A percentile compares a stretch with the other conserved stretches of the same genome.
These are phyloP conservation scores for Brachionus paranguensis DNA, from an alignment of 1,140 invertebrate genomes.

Conservation along the genomic window DNA sequence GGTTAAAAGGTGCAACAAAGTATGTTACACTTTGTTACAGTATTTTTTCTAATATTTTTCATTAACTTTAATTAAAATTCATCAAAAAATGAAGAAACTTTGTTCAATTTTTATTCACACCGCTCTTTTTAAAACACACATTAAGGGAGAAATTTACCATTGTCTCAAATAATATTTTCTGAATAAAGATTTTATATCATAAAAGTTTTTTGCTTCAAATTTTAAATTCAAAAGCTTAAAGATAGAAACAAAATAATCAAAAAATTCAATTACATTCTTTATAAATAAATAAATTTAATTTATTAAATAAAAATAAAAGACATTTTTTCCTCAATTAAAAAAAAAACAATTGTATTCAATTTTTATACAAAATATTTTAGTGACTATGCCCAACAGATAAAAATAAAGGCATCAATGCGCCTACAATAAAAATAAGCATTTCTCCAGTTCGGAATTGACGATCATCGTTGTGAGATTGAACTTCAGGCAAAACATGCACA, in stretches of 20 bases:
- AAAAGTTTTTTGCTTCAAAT: too few species aligned
- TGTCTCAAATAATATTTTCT: too few species aligned
- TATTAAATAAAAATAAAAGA: background rate
- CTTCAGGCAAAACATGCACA: slow-evolving; percentile 90
- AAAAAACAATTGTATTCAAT: background rate
- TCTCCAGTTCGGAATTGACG: slow-evolving; percentile 61
- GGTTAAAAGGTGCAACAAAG: too few species aligned
- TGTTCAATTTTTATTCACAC: too few species aligned
- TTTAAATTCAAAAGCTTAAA: background rate
- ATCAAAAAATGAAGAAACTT: too few species aligned
- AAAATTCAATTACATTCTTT: background rate
- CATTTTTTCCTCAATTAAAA: background rate
- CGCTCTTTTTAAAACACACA: too few species aligned
- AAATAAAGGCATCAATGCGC: slow-evolving; percentile 75
- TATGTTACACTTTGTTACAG: too few species aligned
- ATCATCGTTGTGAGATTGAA: slow-evolving; percentile 61
- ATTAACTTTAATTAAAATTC: too few species aligned
- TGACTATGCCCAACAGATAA: slow-evolving; percentile 87
- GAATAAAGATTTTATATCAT: too few species aligned
- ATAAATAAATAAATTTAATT: background rate
- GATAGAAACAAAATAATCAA: background rate
- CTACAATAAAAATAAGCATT: slow-evolving; percentile 72
- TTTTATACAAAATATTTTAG: slow-evolving; percentile 41
- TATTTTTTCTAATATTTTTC: too few species aligned
- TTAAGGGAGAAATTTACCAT: too few species aligned